Evolutionary conservation across 2,113 vertebrate species (phyloP).

Genomic region (Engraulis encrasicolus): DNA sequence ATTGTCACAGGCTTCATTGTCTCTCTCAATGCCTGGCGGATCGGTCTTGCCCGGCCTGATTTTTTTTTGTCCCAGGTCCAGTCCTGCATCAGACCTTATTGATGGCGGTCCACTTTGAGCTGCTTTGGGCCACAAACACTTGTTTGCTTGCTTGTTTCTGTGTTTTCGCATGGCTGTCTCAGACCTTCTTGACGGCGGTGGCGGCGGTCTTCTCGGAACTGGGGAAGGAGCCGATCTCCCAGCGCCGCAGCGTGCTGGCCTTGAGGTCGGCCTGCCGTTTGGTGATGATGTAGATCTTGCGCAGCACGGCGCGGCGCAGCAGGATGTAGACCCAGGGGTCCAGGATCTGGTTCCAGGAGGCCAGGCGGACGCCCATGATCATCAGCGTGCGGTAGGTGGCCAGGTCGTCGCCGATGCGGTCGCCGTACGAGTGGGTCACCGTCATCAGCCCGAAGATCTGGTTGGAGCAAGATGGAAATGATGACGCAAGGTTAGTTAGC

Average conservation of each 20-base stretch:
- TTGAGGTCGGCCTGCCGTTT: constrained; percentile 68
- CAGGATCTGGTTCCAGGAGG: constrained; percentile 89
- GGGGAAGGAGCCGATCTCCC: constrained; percentile 79
- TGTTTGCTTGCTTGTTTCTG: too few relatives aligned
- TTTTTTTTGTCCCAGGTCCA: too few relatives aligned
- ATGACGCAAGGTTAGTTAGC: background rate
- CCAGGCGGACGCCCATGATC: constrained; percentile 81
- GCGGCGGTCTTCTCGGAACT: constrained; percentile 78
- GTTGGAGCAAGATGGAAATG: constrained; percentile 37
- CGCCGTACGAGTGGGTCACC: constrained; percentile 61
- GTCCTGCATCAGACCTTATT: too few relatives aligned
- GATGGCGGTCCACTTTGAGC: too few relatives aligned
- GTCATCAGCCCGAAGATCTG: constrained; percentile 74
- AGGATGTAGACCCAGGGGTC: constrained; percentile 94
- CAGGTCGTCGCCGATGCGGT: constrained; percentile 53
- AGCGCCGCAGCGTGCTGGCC: constrained; percentile 68
- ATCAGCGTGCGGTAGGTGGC: constrained; percentile 71
- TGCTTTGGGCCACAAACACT: too few relatives aligned
- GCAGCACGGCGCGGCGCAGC: constrained; percentile 83
- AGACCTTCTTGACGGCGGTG: constrained; percentile 71
- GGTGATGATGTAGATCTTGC: constrained; percentile 78
- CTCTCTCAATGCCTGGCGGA: too few relatives aligned
- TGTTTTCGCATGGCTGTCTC: constrained; percentile 36
- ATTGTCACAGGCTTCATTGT: too few relatives aligned
- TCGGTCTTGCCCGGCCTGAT: too few relatives aligned